Percentiles rank a stretch among this genome's conserved stretches.
These are phyloP conservation scores for Leptarthrus brevirostris DNA, from an alignment of 2,888 invertebrate species.

Conservation along the genomic window DNA sequence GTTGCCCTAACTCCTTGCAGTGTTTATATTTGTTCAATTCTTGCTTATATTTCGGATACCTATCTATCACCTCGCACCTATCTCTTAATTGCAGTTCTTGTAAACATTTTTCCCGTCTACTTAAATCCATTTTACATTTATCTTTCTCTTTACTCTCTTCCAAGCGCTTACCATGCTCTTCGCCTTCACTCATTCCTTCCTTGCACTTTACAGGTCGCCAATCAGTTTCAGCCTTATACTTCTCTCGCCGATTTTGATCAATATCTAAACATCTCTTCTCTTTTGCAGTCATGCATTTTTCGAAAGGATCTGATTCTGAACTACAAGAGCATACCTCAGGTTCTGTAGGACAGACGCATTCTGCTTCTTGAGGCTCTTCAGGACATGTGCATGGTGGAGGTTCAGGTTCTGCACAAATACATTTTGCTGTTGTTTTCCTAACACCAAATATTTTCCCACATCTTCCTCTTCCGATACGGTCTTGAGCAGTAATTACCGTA, in stretches of 20 bases:
- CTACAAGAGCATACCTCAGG: neutral
- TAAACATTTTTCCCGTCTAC: neutral
- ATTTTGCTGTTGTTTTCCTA: neutral
- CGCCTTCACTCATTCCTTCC: no score
- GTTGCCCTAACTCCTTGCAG: neutral
- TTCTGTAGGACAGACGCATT: neutral
- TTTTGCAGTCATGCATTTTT: neutral
- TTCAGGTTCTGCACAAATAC: conserved; percentile 6
- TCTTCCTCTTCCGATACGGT: conserved; percentile 69
- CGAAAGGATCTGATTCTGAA: conserved; percentile 3
- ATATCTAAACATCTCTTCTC: neutral
- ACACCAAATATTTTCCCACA: neutral
- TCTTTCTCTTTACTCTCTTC: neutral
- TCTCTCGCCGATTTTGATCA: neutral
- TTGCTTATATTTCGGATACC: neutral
- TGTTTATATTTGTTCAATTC: neutral
- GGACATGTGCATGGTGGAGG: neutral
- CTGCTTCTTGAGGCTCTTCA: neutral
- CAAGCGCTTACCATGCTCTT: neutral
- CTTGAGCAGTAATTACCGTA: conserved; percentile 77
- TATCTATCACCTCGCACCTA: neutral
- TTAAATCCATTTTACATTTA: neutral
- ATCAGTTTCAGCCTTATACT: neutral
- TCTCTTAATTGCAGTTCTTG: no score
- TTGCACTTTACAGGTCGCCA: neutral